These are phyloP conservation scores for Siderastrea siderea DNA, from an alignment of 92 coral and sea anemone species.

Conservation along the genomic window DNA sequence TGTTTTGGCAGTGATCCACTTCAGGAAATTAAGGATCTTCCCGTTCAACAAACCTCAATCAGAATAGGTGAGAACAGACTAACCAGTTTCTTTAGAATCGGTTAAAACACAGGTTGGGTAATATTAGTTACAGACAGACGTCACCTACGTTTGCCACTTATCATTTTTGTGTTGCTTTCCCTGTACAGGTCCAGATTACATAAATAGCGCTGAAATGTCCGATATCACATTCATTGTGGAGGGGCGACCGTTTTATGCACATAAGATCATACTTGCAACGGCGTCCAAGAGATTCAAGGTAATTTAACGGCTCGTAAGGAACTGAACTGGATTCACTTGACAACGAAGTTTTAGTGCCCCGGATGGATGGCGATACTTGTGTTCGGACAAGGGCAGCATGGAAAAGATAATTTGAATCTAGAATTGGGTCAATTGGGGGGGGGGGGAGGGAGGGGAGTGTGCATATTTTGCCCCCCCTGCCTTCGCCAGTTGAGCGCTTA, in stretches of 20 bases:
- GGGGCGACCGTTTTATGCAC: constrained; percentile 86
- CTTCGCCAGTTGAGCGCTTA: too few species aligned
- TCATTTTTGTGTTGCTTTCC: not conserved
- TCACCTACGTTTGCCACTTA: too few species aligned
- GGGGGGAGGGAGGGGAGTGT: too few species aligned
- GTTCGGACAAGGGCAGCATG: too few species aligned
- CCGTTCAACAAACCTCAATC: constrained; percentile 50
- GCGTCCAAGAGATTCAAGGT: constrained; percentile 88
- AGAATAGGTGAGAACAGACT: constrained; percentile 58
- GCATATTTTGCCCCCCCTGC: too few species aligned
- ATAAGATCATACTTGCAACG: constrained; percentile 85
- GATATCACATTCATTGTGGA: constrained; percentile 84
- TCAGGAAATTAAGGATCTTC: constrained; percentile 67
- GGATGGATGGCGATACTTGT: too few species aligned
- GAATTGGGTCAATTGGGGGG: too few species aligned
- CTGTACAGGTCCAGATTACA: constrained; percentile 80
- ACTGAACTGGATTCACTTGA: not conserved
- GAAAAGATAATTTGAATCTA: too few species aligned
- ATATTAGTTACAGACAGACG: not conserved
- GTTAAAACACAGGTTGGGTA: too few species aligned
- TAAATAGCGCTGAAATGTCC: constrained; percentile 88
- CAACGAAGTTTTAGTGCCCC: too few species aligned
- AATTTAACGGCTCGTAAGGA: not conserved
- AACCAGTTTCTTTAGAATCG: not conserved
- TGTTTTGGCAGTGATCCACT: constrained; percentile 81